Percentiles rank a stretch among this genome's conserved stretches.
These are phyloP conservation scores for Orchestes rusci DNA, from an alignment of 2,888 invertebrate genomes.

Conservation along the genomic window DNA sequence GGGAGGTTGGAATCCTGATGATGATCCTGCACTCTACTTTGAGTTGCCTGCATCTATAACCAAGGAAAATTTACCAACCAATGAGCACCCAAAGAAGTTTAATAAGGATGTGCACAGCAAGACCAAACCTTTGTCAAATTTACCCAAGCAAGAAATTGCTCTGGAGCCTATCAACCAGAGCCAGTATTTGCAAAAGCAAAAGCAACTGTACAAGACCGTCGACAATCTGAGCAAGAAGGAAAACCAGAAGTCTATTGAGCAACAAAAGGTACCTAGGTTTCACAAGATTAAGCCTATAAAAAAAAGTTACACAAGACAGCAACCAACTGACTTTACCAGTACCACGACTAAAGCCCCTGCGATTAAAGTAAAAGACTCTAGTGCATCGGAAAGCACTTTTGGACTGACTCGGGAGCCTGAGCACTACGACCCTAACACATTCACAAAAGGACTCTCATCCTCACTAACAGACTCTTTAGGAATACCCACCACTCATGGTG, in stretches of 20 bases:
- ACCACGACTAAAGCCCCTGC: slow-evolving; percentile 3
- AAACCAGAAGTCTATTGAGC: slow-evolving; percentile 47
- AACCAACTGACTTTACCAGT: background rate
- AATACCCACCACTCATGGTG: slow-evolving; percentile 29
- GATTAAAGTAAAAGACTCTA: slow-evolving; percentile 7
- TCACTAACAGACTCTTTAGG: slow-evolving; percentile 34
- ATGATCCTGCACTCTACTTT: slow-evolving; percentile 40
- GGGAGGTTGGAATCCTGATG: slow-evolving; percentile 41
- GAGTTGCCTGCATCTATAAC: slow-evolving; percentile 41
- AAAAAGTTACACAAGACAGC: background rate
- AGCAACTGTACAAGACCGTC: slow-evolving; percentile 36
- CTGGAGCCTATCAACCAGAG: slow-evolving; percentile 43
- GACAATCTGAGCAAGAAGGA: slow-evolving; percentile 48
- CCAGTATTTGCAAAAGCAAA: slow-evolving; percentile 37
- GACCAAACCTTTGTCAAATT: slow-evolving; percentile 36
- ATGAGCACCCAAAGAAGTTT: slow-evolving; percentile 54
- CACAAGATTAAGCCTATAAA: background rate
- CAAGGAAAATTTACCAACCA: slow-evolving; percentile 46
- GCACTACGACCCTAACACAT: slow-evolving; percentile 21
- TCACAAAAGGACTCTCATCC: slow-evolving; percentile 31
- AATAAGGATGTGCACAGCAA: slow-evolving; percentile 44
- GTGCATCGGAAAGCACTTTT: slow-evolving; percentile 11
- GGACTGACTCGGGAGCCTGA: slow-evolving; percentile 5
- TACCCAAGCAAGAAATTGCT: slow-evolving; percentile 46
- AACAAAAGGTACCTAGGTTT: slow-evolving; percentile 35